Evolutionary conservation across 2,113 vertebrate genomes (phyloP), one percentile per base, ranked within the genome.

Genomic region (Scytalopus superciliaris): DNA sequence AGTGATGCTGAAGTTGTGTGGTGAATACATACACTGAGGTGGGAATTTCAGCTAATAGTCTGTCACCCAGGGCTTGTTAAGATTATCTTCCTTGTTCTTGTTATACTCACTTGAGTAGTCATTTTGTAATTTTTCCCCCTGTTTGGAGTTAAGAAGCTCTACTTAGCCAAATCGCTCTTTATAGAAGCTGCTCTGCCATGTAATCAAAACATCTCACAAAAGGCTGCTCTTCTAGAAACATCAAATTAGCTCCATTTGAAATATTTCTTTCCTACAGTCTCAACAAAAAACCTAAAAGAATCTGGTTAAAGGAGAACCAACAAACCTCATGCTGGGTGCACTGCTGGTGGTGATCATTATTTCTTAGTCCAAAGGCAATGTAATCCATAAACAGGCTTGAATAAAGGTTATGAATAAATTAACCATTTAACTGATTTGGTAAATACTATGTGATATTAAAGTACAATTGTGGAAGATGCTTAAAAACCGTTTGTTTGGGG

Each of bases 141-240:
- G 4, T 56, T 72, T 79, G 47, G 25, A 91, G 83, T 52, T 91
- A 53, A 75, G 69, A 42, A 84, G 55, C 33, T 39, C 45, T 75
- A 4, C 39, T 90, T 74, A 87, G 18, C 37, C 55, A 91, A 81
- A 90, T 15, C 81, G 37, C 15, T 66, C 55, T 73, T 88, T 63
- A 25, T 7, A 73, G 52, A 49, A 44, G 45, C 60, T 82, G 67
- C 44, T 88, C 75, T 95, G 63, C 57, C 79, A 35, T 70, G 76
- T 52, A 83, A 92, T 91, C 55, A 91, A 69, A 97, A 81, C 56
- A 47, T 53, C 67, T 67, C 33, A 59, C 66, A 77, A 93, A 92
- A 75, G 25, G 50, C 68, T 95, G 63, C 75, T 79, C 81, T 93
- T 73, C 44, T 21, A 78, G 44, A 96, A 85, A 93, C 12, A 31